Conservation (phyloP, 2,113 vertebrate species). For the Eulacestoma nigropectus region DNA sequence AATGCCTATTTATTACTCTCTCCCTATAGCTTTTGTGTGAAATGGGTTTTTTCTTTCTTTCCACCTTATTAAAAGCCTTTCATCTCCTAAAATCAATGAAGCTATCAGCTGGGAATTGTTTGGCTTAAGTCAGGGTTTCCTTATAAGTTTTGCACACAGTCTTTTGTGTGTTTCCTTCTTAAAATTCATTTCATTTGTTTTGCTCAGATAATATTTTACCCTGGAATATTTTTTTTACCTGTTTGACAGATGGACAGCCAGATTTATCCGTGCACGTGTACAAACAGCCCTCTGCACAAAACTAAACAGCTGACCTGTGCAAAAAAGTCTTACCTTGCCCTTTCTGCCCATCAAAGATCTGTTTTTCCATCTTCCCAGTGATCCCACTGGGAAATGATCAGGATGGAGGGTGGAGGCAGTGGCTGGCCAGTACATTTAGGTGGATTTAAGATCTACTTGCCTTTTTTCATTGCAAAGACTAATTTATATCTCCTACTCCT, state of each 20-base stretch:
- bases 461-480: neutral
- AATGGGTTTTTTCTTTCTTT: neutral
- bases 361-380: neutral
- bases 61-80: constrained; percentile 39
- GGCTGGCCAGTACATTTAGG: neutral
- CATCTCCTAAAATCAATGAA: constrained; percentile 46
- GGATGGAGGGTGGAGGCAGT: neutral
- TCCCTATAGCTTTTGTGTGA: neutral
- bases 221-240: neutral
- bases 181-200: neutral
- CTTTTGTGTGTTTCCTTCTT: neutral
- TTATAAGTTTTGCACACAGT: neutral
- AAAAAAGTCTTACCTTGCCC: neutral
- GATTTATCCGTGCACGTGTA: neutral
- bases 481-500: neutral
- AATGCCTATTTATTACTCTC: neutral
- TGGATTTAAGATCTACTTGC: neutral
- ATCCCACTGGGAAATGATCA: neutral
- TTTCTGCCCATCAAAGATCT: neutral
- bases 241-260: neutral
- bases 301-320: neutral
- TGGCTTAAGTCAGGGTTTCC: neutral
- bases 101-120: constrained; percentile 30
- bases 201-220: neutral
- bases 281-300: neutral